phyloP scores from a whole-genome alignment of 2,888 invertebrate species.

The Philereme transversata region DNA sequence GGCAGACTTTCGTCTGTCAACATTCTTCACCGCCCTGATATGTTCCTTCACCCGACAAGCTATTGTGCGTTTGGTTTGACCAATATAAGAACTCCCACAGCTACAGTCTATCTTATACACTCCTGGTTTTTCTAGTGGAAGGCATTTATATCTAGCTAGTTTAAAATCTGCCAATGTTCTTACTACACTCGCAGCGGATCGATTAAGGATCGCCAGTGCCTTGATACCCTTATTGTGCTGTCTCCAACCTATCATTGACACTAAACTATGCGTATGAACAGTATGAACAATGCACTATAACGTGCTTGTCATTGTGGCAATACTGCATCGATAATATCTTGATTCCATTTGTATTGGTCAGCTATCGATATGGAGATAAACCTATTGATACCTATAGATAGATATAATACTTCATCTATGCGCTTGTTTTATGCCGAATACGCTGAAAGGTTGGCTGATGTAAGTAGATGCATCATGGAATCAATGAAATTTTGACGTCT shows the following conservation, averaged over 20 bases:
- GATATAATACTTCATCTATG: neutral
- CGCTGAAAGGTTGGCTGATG: no score
- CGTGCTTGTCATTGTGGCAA: constrained; percentile 41
- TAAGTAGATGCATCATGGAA: no score
- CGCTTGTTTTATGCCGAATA: no score
- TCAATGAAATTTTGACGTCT: no score
- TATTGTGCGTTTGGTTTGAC: no score
- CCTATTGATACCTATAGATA: constrained; percentile 1
- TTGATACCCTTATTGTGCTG: constrained; percentile 78
- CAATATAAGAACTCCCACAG: no score
- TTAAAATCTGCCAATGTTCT: neutral
- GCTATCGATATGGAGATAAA: constrained; percentile 17
- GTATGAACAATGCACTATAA: constrained; percentile 25
- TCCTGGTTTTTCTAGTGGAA: no score
- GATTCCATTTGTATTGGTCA: constrained; percentile 23
- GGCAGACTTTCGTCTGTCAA: no score
- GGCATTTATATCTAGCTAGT: neutral
- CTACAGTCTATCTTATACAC: no score
- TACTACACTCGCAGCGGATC: constrained; percentile 50
- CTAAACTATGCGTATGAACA: constrained; percentile 32
- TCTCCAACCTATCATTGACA: constrained; percentile 68
- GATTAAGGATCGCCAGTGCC: constrained; percentile 59
- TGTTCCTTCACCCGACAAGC: no score
- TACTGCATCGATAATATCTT: constrained; percentile 22
- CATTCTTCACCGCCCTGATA: no score